These are phyloP conservation scores for Chrysolina americana DNA, from an alignment of 2,888 invertebrate species.

Conservation along the genomic window DNA sequence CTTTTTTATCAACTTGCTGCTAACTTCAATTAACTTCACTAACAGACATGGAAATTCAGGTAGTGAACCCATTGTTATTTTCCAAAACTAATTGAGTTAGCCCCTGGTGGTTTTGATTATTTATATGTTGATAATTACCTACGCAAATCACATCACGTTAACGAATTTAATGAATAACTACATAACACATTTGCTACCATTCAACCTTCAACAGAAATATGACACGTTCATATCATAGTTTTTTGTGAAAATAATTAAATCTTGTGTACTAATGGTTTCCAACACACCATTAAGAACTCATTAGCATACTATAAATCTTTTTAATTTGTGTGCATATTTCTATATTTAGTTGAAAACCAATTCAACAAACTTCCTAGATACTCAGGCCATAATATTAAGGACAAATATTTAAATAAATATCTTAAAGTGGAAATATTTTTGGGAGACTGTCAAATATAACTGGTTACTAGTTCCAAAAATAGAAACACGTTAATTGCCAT, in stretches of 20 bases:
- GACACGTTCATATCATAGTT: slow-evolving; percentile 1
- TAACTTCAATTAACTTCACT: background rate
- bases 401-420: too few relatives aligned
- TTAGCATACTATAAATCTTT: too few relatives aligned
- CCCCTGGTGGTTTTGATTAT: background rate
- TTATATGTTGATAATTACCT: background rate
- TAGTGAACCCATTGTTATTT: background rate
- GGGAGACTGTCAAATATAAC: too few relatives aligned
- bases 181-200: slow-evolving; percentile 12
- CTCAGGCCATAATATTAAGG: too few relatives aligned
- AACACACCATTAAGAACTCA: background rate
- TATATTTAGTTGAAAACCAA: too few relatives aligned
- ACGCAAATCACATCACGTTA: background rate
- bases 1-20: background rate
- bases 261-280: background rate
- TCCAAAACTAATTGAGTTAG: slow-evolving; percentile 10
- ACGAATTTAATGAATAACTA: slow-evolving; percentile 12
- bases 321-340: background rate
- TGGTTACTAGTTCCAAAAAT: too few relatives aligned
- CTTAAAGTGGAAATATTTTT: too few relatives aligned
- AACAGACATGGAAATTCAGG: too few relatives aligned
- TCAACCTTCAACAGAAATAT: background rate
- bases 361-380: too few relatives aligned
- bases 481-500: too few relatives aligned
- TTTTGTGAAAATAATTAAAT: background rate